Conservation (phyloP, 2,113 vertebrate species). For the Sturnira hondurensis region DNA sequence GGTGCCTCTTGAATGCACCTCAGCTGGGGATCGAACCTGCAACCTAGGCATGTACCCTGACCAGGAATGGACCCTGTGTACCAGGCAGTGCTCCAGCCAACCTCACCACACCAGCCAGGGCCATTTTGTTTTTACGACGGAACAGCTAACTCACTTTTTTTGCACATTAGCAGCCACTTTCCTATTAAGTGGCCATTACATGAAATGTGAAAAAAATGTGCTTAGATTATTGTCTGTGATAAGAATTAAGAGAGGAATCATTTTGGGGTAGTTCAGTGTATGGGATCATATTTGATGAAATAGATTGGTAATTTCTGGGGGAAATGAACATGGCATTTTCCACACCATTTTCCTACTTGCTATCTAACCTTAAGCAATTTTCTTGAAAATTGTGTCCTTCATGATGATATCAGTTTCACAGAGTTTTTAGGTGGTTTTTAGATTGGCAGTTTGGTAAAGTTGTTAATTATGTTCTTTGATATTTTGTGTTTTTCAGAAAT, state of each 20-base stretch:
- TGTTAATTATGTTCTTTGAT: neutral
- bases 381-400: neutral
- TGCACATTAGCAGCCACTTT: neutral
- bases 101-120: no score
- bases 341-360: neutral
- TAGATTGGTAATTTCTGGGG: neutral
- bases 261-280: neutral
- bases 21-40: no score
- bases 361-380: neutral
- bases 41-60: no score
- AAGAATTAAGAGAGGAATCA: neutral
- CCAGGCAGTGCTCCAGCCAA: no score
- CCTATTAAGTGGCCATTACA: neutral
- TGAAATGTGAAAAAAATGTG: neutral
- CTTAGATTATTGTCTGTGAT: neutral
- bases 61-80: no score
- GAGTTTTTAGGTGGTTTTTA: neutral
- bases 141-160: neutral
- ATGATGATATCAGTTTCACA: neutral
- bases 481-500: constrained; percentile 87
- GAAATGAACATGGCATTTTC: neutral
- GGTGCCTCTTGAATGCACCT: no score
- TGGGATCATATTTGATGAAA: neutral
- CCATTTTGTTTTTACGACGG: neutral
- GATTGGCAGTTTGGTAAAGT: neutral